Evolutionary conservation across 92 coral and sea anemone species (phyloP).

Genomic region (Zoanthus solanderi): DNA sequence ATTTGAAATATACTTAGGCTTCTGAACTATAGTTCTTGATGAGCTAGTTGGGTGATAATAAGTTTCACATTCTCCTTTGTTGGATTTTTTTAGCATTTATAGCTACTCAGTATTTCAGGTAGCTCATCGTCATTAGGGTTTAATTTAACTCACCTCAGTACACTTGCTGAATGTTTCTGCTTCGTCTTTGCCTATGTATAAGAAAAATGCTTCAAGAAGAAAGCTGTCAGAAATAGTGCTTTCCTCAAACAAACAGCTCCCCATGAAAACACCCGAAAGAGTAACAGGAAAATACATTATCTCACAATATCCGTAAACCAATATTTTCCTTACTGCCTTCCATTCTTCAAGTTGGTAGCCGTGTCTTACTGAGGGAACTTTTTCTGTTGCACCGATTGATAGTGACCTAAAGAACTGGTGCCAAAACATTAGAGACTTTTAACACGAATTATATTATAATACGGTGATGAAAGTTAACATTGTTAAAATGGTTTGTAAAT

Average conservation of each 20-base stretch:
- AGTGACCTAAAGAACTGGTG: conserved; percentile 41
- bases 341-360: conserved; percentile 58
- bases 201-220: conserved; percentile 56
- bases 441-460: too few relatives aligned
- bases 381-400: conserved; percentile 49
- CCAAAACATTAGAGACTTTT: conserved; percentile 19
- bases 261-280: conserved; percentile 55
- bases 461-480: too few relatives aligned
- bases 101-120: conserved; percentile 53
- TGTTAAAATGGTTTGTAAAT: too few relatives aligned
- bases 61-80: conserved; percentile 35
- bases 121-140: conserved; percentile 48
- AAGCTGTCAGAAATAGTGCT: conserved; percentile 14
- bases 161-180: conserved; percentile 52
- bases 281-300: conserved; percentile 47
- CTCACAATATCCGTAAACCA: conserved; percentile 49
- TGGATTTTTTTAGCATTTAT: conserved; percentile 53
- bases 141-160: conserved; percentile 42
- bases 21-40: conserved; percentile 57
- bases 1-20: conserved; percentile 47
- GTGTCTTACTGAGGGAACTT: conserved; percentile 52
- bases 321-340: conserved; percentile 44
- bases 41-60: conserved; percentile 41
- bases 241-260: conserved; percentile 51
- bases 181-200: conserved; percentile 48